A percentile compares a stretch with the other conserved stretches of the same genome.
Conservation (phyloP, 2,888 invertebrate species). For the Parnassius orleans region DNA sequence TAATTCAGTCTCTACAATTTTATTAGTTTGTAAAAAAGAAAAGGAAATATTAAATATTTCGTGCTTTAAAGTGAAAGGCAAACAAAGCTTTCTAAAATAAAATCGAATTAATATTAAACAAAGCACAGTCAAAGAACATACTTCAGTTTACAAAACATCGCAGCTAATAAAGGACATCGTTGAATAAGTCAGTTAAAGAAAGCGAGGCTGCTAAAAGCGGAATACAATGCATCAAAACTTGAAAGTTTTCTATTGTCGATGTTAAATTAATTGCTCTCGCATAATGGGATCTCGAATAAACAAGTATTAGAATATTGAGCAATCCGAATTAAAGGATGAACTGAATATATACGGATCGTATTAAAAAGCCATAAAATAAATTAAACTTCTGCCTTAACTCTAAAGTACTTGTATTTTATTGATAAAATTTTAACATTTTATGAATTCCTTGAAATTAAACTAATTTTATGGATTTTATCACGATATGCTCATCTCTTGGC, state of each 20-base stretch:
- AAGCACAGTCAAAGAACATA: slow-evolving; percentile 26
- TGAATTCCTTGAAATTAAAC: too few species aligned
- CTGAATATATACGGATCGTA: too few species aligned
- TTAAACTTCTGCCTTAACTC: too few species aligned
- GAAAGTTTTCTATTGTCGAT: slow-evolving; percentile 74
- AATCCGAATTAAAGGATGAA: slow-evolving; percentile 37
- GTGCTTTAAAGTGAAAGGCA: slow-evolving; percentile 1
- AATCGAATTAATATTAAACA: slow-evolving; percentile 19
- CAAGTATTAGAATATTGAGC: slow-evolving; percentile 50
- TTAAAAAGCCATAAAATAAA: too few species aligned
- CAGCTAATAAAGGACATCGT: slow-evolving; percentile 71
- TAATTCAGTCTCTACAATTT: too few species aligned
- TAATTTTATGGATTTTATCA: too few species aligned
- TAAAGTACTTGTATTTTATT: too few species aligned
- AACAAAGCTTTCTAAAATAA: slow-evolving; percentile 17
- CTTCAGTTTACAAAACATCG: slow-evolving; percentile 55
- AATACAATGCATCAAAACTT: slow-evolving; percentile 72
- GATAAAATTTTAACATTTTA: too few species aligned
- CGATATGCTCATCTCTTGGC: too few species aligned
- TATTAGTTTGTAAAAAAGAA: too few species aligned
- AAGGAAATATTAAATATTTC: too few species aligned
- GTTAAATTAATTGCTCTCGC: slow-evolving; percentile 72
- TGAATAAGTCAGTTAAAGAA: slow-evolving; percentile 68
- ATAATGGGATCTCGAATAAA: slow-evolving; percentile 43
- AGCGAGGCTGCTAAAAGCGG: slow-evolving; percentile 64